Base-by-base conservation (phyloP, 2,797 vertebrate genomes). In the Syndactyla subalaris region DNA sequence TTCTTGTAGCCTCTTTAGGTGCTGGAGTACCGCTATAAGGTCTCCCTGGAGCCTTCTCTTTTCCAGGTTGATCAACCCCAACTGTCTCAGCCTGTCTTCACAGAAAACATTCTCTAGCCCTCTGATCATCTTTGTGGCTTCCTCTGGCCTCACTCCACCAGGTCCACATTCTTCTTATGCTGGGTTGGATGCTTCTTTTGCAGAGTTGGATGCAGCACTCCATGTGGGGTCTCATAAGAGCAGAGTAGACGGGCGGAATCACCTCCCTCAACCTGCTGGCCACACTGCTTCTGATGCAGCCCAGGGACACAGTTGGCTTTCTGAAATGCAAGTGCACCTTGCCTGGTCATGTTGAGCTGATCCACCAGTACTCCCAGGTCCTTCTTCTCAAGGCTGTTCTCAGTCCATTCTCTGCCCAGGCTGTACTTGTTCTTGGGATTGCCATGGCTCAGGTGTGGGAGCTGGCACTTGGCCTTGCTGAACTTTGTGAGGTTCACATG, bases 41-140 rank as follows among this genome's bases (percentile, higher is more conserved):
- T 62, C 9, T 82, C 11, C 4, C 3, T n/a, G 27, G 29, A 36
- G 13, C 7, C 34, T 62, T 68, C 8, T 73, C 13, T 38, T n/a
- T 27, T 75, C 12, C n/a, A 43, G 7, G n/a, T 0, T 51, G n/a
- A 70, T 6, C 10, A 45, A 3, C 3, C 2, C 3, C 23, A 76
- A 1, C 9, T 45, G 3, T 58, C 24, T 80, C 39, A 66, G 20
- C 20, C 11, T 39, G 27, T 63, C 23, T 26, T 34, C 16, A 15
- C 1, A 38, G 32, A 29, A 71, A 20, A 45, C 17, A 17, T 71
- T 14, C 12, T 16, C 16, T n/a, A 77, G n/a, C 30, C 45, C 51
- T 16, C 0, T 45, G 8, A 26, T 22, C 23, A 19, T 45, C 72
- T 65, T 65, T 12, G 18, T n/a, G 29, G 29, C 38, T 24, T 15